Evolutionary conservation across 2,113 vertebrate species (phyloP).

Genomic region (Sterrhoptilus dennistouni): DNA sequence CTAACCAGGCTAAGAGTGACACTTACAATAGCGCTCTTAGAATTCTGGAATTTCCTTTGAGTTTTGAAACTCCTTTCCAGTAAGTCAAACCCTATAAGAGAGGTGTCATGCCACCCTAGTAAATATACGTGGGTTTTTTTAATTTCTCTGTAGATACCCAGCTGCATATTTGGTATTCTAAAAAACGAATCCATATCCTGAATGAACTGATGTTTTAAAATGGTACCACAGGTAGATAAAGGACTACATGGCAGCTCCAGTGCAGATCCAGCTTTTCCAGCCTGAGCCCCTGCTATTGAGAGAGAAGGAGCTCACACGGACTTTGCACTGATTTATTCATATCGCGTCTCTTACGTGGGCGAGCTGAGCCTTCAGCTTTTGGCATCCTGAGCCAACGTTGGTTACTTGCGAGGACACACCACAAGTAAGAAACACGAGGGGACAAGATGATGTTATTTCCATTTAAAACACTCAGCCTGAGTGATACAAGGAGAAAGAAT

Average conservation of each 20-base stretch:
- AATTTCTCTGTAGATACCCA: background rate
- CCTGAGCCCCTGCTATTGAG: background rate
- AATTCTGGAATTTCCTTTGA: background rate
- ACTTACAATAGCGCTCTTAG: background rate
- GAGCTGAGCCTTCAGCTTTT: constrained; percentile 10
- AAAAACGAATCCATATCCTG: background rate
- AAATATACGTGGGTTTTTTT: fast-evolving
- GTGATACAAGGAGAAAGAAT: background rate
- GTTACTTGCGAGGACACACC: background rate
- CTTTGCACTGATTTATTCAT: constrained; percentile 13
- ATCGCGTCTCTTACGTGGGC: background rate
- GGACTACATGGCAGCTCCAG: background rate
- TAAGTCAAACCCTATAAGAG: background rate
- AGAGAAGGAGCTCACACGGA: background rate
- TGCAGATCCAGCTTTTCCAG: background rate
- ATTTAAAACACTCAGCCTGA: background rate
- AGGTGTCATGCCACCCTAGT: fast-evolving
- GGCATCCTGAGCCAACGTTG: background rate
- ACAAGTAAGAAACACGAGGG: background rate
- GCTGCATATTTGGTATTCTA: background rate
- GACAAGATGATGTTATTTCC: background rate
- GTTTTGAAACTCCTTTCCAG: background rate
- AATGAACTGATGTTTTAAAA: background rate
- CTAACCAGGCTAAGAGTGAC: background rate
- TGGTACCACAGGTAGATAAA: background rate